Evolutionary conservation across 2,113 vertebrate genomes (phyloP), one percentile per base, ranked within the genome.

Genomic region (Psettodes erumei): DNA sequence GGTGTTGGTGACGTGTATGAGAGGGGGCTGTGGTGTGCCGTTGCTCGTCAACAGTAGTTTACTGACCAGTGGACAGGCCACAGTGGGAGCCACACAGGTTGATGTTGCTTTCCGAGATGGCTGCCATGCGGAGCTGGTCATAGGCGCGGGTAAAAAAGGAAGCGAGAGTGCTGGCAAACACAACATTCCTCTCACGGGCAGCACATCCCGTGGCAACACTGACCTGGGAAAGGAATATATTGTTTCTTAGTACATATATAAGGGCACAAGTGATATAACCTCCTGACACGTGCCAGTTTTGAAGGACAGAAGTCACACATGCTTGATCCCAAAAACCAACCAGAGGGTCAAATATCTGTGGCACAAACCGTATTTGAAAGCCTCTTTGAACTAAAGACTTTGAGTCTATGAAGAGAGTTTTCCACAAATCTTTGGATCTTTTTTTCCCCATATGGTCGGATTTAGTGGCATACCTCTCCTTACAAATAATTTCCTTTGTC

Each of bases 31-130:
- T 47, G 23, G 54, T 7, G 40, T 25, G 28, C 19, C 25, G 5
- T 32, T 21, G 33, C n/a, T 71, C 18, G 50, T 55, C 16, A 9
- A 16, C 53, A 23, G 25, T n/a, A 11, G 10, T 45, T 6, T 23
- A 90, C 96, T 95, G 88, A 98, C 97, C 97, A 0, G 95, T 96
- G 72, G 97, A 98, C n/a, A 99, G 93, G 0, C 97, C 97, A 0
- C 96, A 98, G 92, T 99, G 97, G 0, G 97, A 98, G 72, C 96
- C 97, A 3, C 96, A 96, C 61, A 98, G 93, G 77, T 98, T 98
- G 90, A 99, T 93, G 92, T 95, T 97, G 90, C 97, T 98, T 50
- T 98, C 97, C 0, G 97, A 98, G 88, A 98, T 96, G 79, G 96
- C 96, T 0, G 96, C 97, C 95, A 97, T 98, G 69, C 96, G 96